phyloP scores from a whole-genome alignment of 1,140 invertebrate species.

The Drosophila kepulauana region DNA sequence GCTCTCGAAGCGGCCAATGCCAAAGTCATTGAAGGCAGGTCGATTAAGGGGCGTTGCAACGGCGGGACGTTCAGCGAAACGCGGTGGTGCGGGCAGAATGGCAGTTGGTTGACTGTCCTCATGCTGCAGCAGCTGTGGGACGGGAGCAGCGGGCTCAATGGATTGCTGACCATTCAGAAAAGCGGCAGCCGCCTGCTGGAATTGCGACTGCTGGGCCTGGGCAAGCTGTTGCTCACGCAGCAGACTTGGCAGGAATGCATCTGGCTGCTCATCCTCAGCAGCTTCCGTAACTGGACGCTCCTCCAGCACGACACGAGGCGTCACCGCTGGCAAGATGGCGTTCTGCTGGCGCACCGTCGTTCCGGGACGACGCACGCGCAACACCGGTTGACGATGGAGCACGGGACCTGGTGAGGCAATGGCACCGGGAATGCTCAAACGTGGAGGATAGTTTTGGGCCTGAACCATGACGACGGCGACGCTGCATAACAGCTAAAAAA shows the following conservation, averaged over 20 bases:
- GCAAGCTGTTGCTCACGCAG: constrained; percentile 75
- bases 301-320: constrained; percentile 84
- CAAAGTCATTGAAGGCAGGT: constrained; percentile 76
- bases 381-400: constrained; percentile 84
- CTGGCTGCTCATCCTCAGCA: constrained; percentile 86
- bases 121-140: constrained; percentile 71
- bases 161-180: constrained; percentile 82
- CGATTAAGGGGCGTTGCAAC: constrained; percentile 49
- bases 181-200: constrained; percentile 83
- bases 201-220: constrained; percentile 85
- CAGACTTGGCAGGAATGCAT: constrained; percentile 71
- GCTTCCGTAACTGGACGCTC: constrained; percentile 87
- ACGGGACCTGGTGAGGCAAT: constrained; percentile 84
- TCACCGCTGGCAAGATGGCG: constrained; percentile 85
- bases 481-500: constrained; percentile 66
- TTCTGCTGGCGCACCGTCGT: constrained; percentile 84
- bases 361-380: constrained; percentile 85
- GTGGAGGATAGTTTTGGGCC: constrained; percentile 86
- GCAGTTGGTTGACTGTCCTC: constrained; percentile 84
- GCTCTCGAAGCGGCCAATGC: constrained; percentile 73
- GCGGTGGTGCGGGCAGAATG: constrained; percentile 84
- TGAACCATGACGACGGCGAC: constrained; percentile 62
- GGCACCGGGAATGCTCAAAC: constrained; percentile 88
- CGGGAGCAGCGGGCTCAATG: constrained; percentile 81
- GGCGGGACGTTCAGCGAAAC: constrained; percentile 78